Conservation (phyloP, 2,797 vertebrate genomes). For the Sylvia borin region DNA sequence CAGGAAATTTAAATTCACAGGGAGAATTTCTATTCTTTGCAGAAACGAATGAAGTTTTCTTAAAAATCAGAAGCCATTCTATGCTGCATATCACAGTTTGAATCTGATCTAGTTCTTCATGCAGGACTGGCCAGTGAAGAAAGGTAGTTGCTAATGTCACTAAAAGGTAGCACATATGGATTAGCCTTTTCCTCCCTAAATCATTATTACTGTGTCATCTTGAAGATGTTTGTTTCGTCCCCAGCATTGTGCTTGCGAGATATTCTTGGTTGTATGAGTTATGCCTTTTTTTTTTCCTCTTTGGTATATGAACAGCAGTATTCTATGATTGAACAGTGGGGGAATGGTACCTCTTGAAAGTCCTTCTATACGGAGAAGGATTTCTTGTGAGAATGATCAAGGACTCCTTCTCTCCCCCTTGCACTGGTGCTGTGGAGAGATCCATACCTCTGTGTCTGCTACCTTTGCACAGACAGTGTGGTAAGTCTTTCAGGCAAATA, state of each 20-base stretch:
- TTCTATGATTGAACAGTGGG: background rate
- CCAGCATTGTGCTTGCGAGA: background rate
- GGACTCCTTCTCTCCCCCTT: background rate
- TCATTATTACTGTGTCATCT: background rate
- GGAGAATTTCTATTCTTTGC: background rate
- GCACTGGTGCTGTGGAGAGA: background rate
- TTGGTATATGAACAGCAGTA: background rate
- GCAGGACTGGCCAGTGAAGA: background rate
- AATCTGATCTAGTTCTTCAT: background rate
- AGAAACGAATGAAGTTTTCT: background rate
- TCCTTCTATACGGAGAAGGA: background rate
- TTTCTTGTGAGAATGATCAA: background rate
- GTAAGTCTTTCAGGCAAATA: background rate
- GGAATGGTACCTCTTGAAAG: background rate
- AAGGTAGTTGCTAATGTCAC: background rate
- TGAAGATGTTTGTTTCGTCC: background rate
- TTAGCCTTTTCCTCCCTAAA: background rate
- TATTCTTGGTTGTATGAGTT: background rate
- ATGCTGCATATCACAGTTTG: background rate
- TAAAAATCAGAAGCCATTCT: background rate
- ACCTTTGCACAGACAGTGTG: background rate
- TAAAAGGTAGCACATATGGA: background rate
- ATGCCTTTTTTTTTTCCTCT: fast-evolving
- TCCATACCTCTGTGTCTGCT: background rate
- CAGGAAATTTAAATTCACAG: background rate